phyloP scores from a whole-genome alignment of 2,888 invertebrate species.

The Listrodromus nycthemerus region DNA sequence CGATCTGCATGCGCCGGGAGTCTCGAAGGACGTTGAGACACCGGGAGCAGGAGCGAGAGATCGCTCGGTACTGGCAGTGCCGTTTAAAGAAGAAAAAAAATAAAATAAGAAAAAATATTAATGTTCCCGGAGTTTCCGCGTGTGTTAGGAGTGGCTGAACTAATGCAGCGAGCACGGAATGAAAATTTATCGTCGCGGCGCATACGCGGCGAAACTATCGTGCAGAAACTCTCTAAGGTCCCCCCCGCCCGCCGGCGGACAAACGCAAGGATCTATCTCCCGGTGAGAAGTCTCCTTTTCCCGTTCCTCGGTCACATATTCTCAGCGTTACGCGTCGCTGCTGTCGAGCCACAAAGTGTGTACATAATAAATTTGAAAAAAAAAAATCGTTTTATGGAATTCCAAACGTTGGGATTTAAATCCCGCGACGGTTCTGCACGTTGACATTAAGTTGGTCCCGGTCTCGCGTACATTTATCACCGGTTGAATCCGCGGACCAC shows the following conservation, averaged over 20 bases:
- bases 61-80: constrained; percentile 5
- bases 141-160: constrained; percentile 74
- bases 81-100: constrained; percentile 40
- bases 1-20: constrained; percentile 31
- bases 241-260: background rate
- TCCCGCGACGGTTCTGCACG: constrained; percentile 43
- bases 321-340: constrained; percentile 46
- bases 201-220: constrained; percentile 12
- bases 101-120: constrained; percentile 34
- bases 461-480: constrained; percentile 58
- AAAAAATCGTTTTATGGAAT: constrained; percentile 49
- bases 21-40: constrained; percentile 43
- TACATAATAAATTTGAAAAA: no score
- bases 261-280: constrained; percentile 16
- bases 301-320: constrained; percentile 34
- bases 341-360: constrained; percentile 31
- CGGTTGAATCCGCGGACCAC: constrained; percentile 55
- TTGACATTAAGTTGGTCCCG: constrained; percentile 62
- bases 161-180: constrained; percentile 67
- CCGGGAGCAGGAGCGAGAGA: constrained; percentile 3
- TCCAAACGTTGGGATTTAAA: constrained; percentile 47
- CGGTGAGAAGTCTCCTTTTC: constrained; percentile 27
- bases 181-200: constrained; percentile 78
- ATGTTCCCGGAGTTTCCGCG: constrained; percentile 73
- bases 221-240: constrained; percentile 2